phyloP scores from a whole-genome alignment of 2,888 invertebrate species.

The Synergus itoensis region DNA sequence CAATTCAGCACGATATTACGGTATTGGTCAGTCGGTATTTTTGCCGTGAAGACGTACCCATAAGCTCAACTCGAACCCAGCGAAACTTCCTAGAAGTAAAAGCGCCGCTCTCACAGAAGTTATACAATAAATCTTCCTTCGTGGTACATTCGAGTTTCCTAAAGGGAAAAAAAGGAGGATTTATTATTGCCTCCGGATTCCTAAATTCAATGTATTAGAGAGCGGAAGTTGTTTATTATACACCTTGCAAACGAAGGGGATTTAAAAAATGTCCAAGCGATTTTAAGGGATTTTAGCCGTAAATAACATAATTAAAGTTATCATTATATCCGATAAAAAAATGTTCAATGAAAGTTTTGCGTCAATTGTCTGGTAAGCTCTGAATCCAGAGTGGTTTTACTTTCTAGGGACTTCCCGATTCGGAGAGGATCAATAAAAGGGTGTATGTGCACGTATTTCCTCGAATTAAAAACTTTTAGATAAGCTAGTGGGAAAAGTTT shows the following conservation, averaged over 20 bases:
- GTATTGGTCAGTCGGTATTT: conserved; percentile 31
- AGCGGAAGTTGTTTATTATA: neutral
- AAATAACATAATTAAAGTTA: neutral
- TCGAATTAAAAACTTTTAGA: conserved; percentile 39
- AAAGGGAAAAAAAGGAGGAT: conserved; percentile 8
- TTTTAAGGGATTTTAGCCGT: too few relatives aligned
- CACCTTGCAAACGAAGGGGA: neutral
- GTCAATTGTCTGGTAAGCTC: conserved; percentile 14
- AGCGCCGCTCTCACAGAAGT: conserved; percentile 21
- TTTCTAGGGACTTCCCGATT: neutral
- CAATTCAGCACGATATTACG: conserved; percentile 33
- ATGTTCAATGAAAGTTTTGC: conserved; percentile 1
- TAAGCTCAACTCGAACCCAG: conserved; percentile 25
- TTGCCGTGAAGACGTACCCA: conserved; percentile 19
- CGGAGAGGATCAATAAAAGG: conserved; percentile 19
- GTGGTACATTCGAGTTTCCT: conserved; percentile 21
- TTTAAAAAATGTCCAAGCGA: too few relatives aligned
- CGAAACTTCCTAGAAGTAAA: conserved; percentile 35
- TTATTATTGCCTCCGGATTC: conserved; percentile 25
- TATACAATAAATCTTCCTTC: conserved; percentile 26
- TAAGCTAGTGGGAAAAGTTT: conserved; percentile 32
- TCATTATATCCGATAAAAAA: neutral
- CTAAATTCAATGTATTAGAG: conserved; percentile 12
- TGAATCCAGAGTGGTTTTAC: neutral
- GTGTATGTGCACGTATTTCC: conserved; percentile 27